These are phyloP conservation scores for Saccostrea echinata DNA, from an alignment of 1,140 invertebrate genomes.

Conservation along the genomic window DNA sequence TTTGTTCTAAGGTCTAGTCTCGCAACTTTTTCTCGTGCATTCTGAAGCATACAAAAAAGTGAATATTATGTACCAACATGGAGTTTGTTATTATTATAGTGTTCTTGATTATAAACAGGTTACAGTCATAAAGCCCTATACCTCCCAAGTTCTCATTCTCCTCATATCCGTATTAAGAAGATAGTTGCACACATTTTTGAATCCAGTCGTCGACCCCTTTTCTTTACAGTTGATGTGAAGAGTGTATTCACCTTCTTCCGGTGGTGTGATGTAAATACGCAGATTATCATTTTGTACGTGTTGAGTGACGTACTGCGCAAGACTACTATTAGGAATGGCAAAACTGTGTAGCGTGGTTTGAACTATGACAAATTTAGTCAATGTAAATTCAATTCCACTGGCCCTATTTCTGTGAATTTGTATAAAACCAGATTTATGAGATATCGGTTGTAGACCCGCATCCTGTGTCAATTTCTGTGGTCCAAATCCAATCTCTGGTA, in stretches of 20 bases:
- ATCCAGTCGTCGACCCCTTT: background rate
- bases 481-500: slow-evolving; percentile 54
- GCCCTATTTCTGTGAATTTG: slow-evolving; percentile 42
- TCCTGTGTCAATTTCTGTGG: slow-evolving; percentile 45
- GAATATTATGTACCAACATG: background rate
- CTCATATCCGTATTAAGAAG: slow-evolving; percentile 19
- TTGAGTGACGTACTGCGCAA: slow-evolving; percentile 48
- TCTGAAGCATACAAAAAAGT: background rate
- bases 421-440: slow-evolving; percentile 56
- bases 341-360: slow-evolving; percentile 52
- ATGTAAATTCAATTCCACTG: slow-evolving; percentile 56
- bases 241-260: slow-evolving; percentile 57
- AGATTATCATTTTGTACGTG: slow-evolving; percentile 28
- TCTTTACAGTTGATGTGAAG: slow-evolving; percentile 53
- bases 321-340: background rate
- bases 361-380: slow-evolving; percentile 50
- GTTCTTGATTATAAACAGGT: background rate
- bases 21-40: slow-evolving; percentile 18
- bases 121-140: background rate
- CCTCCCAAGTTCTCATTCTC: slow-evolving; percentile 18
- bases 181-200: slow-evolving; percentile 57
- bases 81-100: background rate
- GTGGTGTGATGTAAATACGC: slow-evolving; percentile 53
- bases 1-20: background rate
- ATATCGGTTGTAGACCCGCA: slow-evolving; percentile 41